Conservation (phyloP, 2,888 invertebrate species). For the Dioctria linearis region DNA sequence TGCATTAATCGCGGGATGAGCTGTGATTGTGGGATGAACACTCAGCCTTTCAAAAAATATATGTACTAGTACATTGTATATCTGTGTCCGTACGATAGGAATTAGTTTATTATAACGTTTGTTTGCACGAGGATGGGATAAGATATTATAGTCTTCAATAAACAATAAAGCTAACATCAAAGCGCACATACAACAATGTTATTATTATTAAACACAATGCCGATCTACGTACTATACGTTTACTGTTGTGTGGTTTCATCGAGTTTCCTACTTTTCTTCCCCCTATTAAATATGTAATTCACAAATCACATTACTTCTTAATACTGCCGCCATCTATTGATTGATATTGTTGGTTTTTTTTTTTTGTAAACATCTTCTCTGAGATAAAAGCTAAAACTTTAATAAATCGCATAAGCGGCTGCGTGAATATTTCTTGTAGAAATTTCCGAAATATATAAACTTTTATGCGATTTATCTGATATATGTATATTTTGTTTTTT, state of each 20-base stretch:
- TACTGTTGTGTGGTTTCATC: not conserved
- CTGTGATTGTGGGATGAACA: conserved; percentile 4
- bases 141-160: not conserved
- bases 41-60: conserved; percentile 24
- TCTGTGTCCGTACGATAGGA: conserved; percentile 11
- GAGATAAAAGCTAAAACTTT: too few relatives aligned
- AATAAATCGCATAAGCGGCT: too few relatives aligned
- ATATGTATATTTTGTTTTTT: not conserved
- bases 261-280: not conserved
- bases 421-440: too few relatives aligned
- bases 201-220: conserved; percentile 2
- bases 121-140: not conserved
- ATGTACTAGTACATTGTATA: not conserved
- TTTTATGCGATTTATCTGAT: too few relatives aligned
- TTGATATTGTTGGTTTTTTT: conserved; percentile 5
- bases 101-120: conserved; percentile 5
- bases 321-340: conserved; percentile 28
- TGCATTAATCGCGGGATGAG: not conserved
- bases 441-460: too few relatives aligned
- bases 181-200: conserved; percentile 23
- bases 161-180: conserved; percentile 45
- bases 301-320: not conserved
- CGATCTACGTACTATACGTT: not conserved
- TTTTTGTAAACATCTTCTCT: too few relatives aligned
- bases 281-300: too few relatives aligned